A percentile compares a stretch with the other conserved stretches of the same genome.
Evolutionary conservation across 2,113 vertebrate species (phyloP).

Genomic region (Otolemur garnettii): DNA sequence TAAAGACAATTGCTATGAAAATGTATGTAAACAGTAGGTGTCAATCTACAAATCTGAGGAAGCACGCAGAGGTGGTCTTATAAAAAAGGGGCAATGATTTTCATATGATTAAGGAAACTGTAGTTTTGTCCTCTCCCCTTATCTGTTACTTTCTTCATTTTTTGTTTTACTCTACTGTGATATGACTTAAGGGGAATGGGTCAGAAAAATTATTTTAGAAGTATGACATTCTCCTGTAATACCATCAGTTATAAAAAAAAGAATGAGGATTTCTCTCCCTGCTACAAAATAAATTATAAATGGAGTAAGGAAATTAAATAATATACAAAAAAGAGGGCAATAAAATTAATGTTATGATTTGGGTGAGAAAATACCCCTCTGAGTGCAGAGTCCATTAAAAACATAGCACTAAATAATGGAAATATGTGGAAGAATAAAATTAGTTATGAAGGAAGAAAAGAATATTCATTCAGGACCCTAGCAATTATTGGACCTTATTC

Average conservation of each 20-base stretch:
- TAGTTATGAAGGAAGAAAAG: neutral
- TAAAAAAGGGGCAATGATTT: neutral
- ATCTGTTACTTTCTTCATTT: neutral
- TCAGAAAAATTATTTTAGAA: conserved; percentile 29
- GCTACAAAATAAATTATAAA: neutral
- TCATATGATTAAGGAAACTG: neutral
- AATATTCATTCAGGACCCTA: neutral
- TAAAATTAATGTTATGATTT: neutral
- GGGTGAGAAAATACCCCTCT: neutral
- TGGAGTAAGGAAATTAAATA: neutral
- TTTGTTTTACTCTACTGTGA: neutral
- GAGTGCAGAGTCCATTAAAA: neutral
- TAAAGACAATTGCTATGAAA: conserved; percentile 28
- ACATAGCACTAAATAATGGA: neutral
- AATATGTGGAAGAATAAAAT: neutral
- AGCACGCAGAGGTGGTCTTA: neutral
- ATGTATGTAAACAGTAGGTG: neutral
- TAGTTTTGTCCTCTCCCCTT: neutral
- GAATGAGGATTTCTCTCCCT: neutral
- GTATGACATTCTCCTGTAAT: neutral
- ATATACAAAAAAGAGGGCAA: neutral
- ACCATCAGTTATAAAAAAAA: neutral
- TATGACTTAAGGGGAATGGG: neutral
- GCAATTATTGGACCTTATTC: neutral
- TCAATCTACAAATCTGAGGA: neutral